Base-by-base conservation (phyloP, 2,113 vertebrate species). In the Ammodytes dubius region DNA sequence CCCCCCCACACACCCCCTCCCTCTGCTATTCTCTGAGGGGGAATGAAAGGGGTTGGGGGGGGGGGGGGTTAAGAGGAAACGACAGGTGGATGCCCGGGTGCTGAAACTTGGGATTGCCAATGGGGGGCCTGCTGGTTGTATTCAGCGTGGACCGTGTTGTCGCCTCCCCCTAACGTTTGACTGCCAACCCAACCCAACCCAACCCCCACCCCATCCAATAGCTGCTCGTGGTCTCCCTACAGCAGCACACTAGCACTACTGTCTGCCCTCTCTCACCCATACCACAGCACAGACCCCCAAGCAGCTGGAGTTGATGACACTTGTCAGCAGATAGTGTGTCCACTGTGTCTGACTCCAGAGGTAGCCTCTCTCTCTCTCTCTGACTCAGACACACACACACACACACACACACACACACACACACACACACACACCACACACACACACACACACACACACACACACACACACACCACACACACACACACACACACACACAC, bases 241-340 rank as follows among this genome's bases (percentile, higher is more conserved):
- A 46, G 77, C 71, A 75, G 75, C 73, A 70, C 74, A 70, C 74
- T 75, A 65, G 65, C 71, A 65, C 83, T 86, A 76, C 85, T 70
- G 63, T 79, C 82, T 89, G 70, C 76, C 76, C 67, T 79, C 74
- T 74, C 75, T 83, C 81, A 77, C 85, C 75, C 87, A 2, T 39
- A 65, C 46, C 75, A 87, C 90, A 90, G 85, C 76, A 82, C 78
- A 85, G 75, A 73, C 67, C 81, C 90, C 85, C 13, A 14, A 91
- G 92, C 88, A 91, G 88, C 86, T 88, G 73, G 49, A 86, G 85
- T 40, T 81, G 83, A 90, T 74, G 91, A 92, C 80, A 87, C 90
- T 93, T 95, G 94, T 93, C 95, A 91, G 86, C 77, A 35, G 81
- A 89, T 88, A 27, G 11, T 78, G 78, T 91, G 63, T 85, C 90